Evolutionary conservation across 1,140 invertebrate genomes (phyloP).

Genomic region (Drosophila grimshawi): DNA sequence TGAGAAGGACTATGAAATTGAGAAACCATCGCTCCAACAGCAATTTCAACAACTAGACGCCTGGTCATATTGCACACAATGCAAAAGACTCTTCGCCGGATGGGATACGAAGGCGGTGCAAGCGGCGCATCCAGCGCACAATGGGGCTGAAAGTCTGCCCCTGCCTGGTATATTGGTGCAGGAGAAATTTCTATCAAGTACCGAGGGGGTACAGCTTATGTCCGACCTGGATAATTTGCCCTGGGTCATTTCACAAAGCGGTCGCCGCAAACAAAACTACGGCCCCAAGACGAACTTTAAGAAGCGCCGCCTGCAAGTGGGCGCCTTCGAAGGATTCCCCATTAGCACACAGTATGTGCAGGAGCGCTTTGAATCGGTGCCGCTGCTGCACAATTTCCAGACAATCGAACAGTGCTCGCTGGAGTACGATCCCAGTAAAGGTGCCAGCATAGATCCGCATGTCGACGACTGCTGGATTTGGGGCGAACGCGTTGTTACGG

Average conservation of each 20-base stretch:
- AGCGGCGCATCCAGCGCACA: slow-evolving; percentile 89
- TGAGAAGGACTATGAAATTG: slow-evolving; percentile 89
- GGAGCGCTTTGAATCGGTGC: slow-evolving; percentile 89
- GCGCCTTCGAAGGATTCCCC: slow-evolving; percentile 95
- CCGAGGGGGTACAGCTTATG: slow-evolving; percentile 90
- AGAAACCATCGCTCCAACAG: slow-evolving; percentile 84
- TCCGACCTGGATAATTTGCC: slow-evolving; percentile 91
- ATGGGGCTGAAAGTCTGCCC: slow-evolving; percentile 85
- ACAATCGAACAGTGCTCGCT: slow-evolving; percentile 98
- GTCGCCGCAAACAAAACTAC: slow-evolving; percentile 98
- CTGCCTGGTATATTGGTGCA: slow-evolving; percentile 90
- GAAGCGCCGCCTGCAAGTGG: slow-evolving; percentile 92
- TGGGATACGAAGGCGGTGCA: slow-evolving; percentile 86
- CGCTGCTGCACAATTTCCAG: slow-evolving; percentile 90
- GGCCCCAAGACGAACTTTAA: slow-evolving; percentile 99
- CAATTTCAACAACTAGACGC: slow-evolving; percentile 85
- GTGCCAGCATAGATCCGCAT: slow-evolving; percentile 98
- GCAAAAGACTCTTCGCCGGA: slow-evolving; percentile 90
- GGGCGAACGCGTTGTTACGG: slow-evolving; percentile 98
- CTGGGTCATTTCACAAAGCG: slow-evolving; percentile 98
- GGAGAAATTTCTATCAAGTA: slow-evolving; percentile 89
- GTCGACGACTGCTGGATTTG: slow-evolving; percentile 99
- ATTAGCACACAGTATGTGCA: slow-evolving; percentile 92
- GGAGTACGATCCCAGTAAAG: slow-evolving; percentile 94
- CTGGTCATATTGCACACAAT: slow-evolving; percentile 91